phyloP scores from a whole-genome alignment of 2,888 invertebrate species.

The Macaria liturata region DNA sequence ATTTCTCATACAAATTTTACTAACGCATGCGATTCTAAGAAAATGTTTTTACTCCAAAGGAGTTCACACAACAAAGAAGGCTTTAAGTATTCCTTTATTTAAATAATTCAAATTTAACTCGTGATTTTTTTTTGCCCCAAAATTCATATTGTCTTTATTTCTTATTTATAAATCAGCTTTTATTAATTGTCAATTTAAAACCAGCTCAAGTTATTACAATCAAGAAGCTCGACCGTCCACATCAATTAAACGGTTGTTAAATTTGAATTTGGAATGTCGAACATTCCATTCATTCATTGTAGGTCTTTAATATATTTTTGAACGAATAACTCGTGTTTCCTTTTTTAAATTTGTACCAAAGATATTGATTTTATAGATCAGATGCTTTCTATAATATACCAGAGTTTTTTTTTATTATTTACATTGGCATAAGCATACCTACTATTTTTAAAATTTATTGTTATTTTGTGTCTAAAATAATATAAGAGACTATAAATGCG shows the following conservation, averaged over 20 bases:
- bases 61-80: no score
- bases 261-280: conserved; percentile 45
- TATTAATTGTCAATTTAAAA: conserved; percentile 11
- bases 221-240: conserved; percentile 48
- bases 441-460: no score
- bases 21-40: no score
- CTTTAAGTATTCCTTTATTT: no score
- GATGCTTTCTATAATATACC: conserved; percentile 1
- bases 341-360: conserved; percentile 14
- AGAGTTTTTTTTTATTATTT: conserved; percentile 2
- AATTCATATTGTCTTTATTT: neutral
- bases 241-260: conserved; percentile 48
- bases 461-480: no score
- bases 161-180: neutral
- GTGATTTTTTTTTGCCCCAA: no score
- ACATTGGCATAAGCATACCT: no score
- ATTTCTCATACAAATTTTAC: no score
- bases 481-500: no score
- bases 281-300: conserved; percentile 43
- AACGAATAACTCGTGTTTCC: neutral
- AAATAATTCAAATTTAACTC: no score
- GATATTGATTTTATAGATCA: conserved; percentile 7
- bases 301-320: conserved; percentile 28
- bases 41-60: no score
- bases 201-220: conserved; percentile 40